These are phyloP conservation scores for Sternarchorhynchus goeldii DNA, from an alignment of 2,797 vertebrate species.

Conservation along the genomic window DNA sequence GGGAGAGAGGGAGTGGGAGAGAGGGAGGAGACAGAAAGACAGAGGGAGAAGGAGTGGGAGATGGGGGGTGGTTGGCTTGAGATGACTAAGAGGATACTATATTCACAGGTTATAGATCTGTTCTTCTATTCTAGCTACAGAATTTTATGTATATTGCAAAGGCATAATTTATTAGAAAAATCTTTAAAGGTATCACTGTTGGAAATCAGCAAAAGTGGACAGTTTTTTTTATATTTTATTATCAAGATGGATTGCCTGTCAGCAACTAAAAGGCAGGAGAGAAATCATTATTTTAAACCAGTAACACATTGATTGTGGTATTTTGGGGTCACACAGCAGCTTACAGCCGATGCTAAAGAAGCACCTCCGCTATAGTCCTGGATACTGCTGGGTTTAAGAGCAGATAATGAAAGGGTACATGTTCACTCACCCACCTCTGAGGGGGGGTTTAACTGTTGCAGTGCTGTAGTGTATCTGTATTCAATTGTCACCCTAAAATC, in stretches of 20 bases:
- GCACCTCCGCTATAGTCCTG: neutral
- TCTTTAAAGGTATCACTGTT: neutral
- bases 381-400: conserved; percentile 15
- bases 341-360: conserved; percentile 24
- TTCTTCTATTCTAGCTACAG: neutral
- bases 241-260: conserved; percentile 47
- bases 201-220: neutral
- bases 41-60: neutral
- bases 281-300: conserved; percentile 48
- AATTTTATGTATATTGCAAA: conserved; percentile 20
- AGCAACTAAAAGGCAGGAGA: conserved; percentile 4
- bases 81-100: neutral
- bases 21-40: neutral
- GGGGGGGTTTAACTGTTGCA: neutral
- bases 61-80: conserved; percentile 15
- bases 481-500: conserved; percentile 33
- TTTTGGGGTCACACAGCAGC: conserved; percentile 33
- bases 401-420: conserved; percentile 16
- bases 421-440: conserved; percentile 6
- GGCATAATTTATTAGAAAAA: neutral
- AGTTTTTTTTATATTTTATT: conserved; percentile 5
- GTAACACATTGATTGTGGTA: conserved; percentile 24
- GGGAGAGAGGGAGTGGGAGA: neutral
- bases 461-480: conserved; percentile 4
- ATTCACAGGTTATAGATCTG: neutral